phyloP scores from a whole-genome alignment of 2,113 vertebrate genomes.

The Cheirogaleus medius region DNA sequence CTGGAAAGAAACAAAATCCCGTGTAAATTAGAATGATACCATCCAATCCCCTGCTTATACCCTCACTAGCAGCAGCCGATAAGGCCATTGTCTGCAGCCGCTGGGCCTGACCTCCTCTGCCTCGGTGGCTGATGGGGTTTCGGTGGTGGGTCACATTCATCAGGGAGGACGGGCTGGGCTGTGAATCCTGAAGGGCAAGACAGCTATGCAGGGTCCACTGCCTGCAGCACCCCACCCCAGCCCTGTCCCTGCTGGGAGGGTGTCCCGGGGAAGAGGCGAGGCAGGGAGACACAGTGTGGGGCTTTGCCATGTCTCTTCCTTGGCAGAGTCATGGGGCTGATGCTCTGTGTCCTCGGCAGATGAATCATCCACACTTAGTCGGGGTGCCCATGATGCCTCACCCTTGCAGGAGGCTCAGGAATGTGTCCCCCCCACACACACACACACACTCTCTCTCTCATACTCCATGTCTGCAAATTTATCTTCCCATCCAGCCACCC shows the following conservation, averaged over 20 bases:
- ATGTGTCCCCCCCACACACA: not conserved
- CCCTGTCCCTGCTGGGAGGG: not conserved
- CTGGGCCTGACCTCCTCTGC: slow-evolving; percentile 56
- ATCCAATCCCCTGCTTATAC: slow-evolving; percentile 66
- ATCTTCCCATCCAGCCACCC: not conserved
- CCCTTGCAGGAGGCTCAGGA: not conserved
- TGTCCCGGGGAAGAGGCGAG: not conserved
- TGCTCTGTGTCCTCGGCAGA: not conserved
- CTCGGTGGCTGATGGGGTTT: slow-evolving; percentile 53
- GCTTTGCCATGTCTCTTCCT: not conserved
- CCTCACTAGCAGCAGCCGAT: slow-evolving; percentile 50
- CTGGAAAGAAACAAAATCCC: slow-evolving; percentile 78
- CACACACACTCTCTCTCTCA: not conserved
- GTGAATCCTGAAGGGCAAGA: not conserved
- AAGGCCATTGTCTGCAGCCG: slow-evolving; percentile 65
- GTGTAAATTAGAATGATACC: slow-evolving; percentile 55
- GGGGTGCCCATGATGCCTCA: not conserved
- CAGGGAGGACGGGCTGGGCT: not conserved
- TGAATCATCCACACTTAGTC: not conserved
- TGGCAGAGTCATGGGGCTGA: not conserved
- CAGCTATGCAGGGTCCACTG: not conserved
- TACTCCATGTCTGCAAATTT: not conserved
- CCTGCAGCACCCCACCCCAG: not conserved
- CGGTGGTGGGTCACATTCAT: slow-evolving; percentile 29
- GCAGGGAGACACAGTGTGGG: not conserved